A percentile compares a stretch with the other conserved stretches of the same genome.
Conservation (phyloP, 2,113 vertebrate genomes). For the Tragelaphus imberbis region DNA sequence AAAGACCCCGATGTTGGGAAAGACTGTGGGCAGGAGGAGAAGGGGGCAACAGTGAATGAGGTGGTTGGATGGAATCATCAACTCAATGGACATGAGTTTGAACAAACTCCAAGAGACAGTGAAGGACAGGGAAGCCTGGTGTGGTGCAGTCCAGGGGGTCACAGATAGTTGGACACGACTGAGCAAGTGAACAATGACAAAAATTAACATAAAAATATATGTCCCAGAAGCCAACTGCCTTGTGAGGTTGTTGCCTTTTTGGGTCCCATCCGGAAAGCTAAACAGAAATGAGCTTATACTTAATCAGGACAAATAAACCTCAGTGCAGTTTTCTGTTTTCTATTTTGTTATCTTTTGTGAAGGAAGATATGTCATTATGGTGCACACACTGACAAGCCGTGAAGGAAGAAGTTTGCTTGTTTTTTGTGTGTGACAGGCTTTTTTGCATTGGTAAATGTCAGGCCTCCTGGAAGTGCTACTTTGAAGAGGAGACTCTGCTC, state of each 20-base stretch:
- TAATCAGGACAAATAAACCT: neutral
- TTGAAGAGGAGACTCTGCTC: neutral
- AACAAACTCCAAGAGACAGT: neutral
- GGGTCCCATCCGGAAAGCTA: neutral
- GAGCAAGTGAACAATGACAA: neutral
- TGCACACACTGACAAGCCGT: neutral
- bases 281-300: neutral
- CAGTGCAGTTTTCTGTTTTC: neutral
- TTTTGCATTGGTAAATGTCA: neutral
- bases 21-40: neutral
- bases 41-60: neutral
- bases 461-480: neutral
- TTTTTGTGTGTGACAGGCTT: neutral
- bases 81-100: neutral
- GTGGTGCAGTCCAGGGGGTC: neutral
- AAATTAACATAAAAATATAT: neutral
- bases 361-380: neutral
- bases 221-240: too few relatives aligned
- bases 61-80: neutral
- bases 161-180: neutral
- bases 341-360: neutral
- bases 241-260: neutral
- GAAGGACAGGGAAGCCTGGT: neutral
- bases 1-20: neutral
- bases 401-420: too few relatives aligned